phyloP scores from a whole-genome alignment of 2,888 invertebrate genomes.

The Ernsta delagoae region DNA sequence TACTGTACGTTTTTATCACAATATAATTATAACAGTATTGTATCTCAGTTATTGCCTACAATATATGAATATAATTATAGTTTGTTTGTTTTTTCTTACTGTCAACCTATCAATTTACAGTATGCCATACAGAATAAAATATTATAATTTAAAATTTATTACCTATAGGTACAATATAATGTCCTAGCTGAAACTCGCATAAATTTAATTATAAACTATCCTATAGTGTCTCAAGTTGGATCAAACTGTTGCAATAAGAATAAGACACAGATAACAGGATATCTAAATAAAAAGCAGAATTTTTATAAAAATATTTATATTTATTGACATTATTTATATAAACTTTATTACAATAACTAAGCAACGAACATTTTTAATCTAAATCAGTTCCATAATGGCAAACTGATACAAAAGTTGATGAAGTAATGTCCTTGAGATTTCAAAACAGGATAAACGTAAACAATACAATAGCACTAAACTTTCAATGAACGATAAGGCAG shows the following conservation, averaged over 20 bases:
- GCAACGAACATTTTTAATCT: conserved; percentile 1
- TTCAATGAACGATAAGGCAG: conserved; percentile 1
- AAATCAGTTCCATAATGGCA: not conserved
- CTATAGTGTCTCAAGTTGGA: no score
- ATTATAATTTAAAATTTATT: no score
- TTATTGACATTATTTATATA: conserved; percentile 23
- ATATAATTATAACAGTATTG: no score
- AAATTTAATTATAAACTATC: no score
- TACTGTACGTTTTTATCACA: not conserved
- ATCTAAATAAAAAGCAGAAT: no score
- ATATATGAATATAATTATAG: not conserved
- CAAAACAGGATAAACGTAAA: conserved; percentile 2
- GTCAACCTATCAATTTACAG: not conserved
- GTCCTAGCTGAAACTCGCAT: no score
- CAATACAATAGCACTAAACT: not conserved
- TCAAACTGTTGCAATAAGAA: no score
- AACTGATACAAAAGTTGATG: not conserved
- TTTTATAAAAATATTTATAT: no score
- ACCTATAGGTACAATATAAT: no score
- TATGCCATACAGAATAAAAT: no score
- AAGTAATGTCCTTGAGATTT: not conserved
- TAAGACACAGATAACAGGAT: no score
- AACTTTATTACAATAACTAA: conserved; percentile 30
- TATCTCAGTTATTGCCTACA: no score
- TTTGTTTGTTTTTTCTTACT: not conserved